phyloP scores from a whole-genome alignment of 2,888 invertebrate genomes.

The Trachelus stipa region DNA sequence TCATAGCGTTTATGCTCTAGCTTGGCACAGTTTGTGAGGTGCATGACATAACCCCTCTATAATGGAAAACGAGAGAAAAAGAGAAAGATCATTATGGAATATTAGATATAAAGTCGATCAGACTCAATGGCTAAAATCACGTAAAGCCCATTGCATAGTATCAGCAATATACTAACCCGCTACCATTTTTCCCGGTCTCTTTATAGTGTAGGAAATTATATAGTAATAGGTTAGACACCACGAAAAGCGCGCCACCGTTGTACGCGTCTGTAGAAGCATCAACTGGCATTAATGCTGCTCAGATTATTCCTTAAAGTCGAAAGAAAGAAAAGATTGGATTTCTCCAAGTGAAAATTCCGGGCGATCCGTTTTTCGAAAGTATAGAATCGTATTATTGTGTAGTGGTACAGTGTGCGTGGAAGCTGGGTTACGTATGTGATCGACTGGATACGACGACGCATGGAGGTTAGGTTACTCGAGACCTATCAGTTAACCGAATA shows the following conservation, averaged over 20 bases:
- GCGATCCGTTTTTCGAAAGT: neutral
- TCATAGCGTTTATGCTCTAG: neutral
- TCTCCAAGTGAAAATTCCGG: neutral
- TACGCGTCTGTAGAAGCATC: neutral
- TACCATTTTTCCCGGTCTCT: neutral
- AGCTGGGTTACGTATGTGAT: neutral
- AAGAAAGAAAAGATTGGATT: neutral
- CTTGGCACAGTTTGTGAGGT: neutral
- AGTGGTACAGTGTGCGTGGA: neutral
- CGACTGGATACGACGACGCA: neutral
- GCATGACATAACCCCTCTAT: neutral
- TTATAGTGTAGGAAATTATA: neutral
- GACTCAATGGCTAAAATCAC: neutral
- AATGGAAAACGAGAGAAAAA: neutral
- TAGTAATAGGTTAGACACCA: neutral
- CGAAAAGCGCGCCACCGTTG: neutral
- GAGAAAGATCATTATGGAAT: neutral
- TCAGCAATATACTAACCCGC: neutral
- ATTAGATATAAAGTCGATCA: neutral
- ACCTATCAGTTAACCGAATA: neutral
- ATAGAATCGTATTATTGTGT: neutral
- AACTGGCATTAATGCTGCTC: neutral
- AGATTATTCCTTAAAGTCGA: neutral
- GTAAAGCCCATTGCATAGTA: neutral
- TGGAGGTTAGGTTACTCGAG: neutral